A percentile compares a stretch with the other conserved stretches of the same genome.
Conservation (phyloP, 2,113 vertebrate genomes). For the Cavia porcellus region DNA sequence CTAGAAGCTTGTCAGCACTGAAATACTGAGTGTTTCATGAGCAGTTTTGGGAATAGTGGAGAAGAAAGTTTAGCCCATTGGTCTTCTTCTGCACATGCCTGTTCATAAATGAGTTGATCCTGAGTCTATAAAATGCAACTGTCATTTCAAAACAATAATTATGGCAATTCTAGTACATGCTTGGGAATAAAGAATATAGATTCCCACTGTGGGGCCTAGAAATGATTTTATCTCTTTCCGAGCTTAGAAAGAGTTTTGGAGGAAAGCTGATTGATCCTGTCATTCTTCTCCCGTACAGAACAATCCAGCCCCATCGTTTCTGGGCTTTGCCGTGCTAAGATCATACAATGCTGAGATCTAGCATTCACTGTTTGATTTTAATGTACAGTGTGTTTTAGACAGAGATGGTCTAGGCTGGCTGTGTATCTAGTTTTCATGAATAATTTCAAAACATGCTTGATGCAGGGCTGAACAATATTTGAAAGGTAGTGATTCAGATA, state of each 20-base stretch:
- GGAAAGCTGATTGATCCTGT: not conserved
- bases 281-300: not conserved
- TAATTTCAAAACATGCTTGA: slow-evolving; percentile 66
- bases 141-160: not conserved
- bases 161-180: not conserved
- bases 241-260: not conserved
- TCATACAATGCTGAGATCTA: not conserved
- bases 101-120: not conserved
- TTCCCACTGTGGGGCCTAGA: not conserved
- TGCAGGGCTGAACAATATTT: slow-evolving; percentile 62
- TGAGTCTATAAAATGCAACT: not conserved
- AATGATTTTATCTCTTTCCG: not conserved
- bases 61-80: not conserved
- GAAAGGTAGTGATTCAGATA: slow-evolving; percentile 66
- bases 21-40: not conserved
- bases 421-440: slow-evolving; percentile 5
- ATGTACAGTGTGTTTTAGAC: not conserved
- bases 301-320: not conserved
- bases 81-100: not conserved
- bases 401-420: not conserved
- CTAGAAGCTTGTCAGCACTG: not conserved
- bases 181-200: not conserved
- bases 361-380: too few relatives aligned
- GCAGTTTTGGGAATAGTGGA: not conserved
- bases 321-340: not conserved